phyloP scores from a whole-genome alignment of 2,113 vertebrate genomes.

The Paraplagusia blochii region DNA sequence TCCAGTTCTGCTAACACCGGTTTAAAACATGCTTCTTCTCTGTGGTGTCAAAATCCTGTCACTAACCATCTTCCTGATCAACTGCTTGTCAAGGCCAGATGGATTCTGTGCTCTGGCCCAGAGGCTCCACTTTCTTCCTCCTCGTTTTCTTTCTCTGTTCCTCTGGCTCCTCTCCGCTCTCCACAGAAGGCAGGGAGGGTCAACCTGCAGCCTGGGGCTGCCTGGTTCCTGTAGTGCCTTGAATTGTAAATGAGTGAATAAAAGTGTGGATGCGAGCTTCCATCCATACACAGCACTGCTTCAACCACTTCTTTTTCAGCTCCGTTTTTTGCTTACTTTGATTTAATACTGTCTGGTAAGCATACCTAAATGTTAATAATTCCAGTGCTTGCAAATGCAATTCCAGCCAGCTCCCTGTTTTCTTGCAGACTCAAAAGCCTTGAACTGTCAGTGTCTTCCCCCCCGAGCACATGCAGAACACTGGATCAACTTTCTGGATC shows the following conservation, averaged over 20 bases:
- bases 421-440: slow-evolving; percentile 74
- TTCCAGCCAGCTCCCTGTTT: slow-evolving; percentile 56
- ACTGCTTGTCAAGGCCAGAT: slow-evolving; percentile 31
- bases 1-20: background rate
- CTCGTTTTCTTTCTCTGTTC: slow-evolving; percentile 10
- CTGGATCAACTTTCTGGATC: slow-evolving; percentile 73
- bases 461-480: slow-evolving; percentile 57
- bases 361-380: slow-evolving; percentile 77
- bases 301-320: slow-evolving; percentile 40
- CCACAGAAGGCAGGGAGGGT: slow-evolving; percentile 30
- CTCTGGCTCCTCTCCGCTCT: slow-evolving; percentile 6
- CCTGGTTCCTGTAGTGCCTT: slow-evolving; percentile 50
- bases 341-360: slow-evolving; percentile 78
- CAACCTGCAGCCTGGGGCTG: slow-evolving; percentile 18
- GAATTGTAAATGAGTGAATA: slow-evolving; percentile 69
- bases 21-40: slow-evolving; percentile 18
- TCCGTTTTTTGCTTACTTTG: slow-evolving; percentile 70
- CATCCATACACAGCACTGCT: slow-evolving; percentile 54
- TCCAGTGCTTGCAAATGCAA: slow-evolving; percentile 71
- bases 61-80: slow-evolving; percentile 24
- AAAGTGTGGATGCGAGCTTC: slow-evolving; percentile 54
- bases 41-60: slow-evolving; percentile 18
- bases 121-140: slow-evolving; percentile 17
- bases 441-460: slow-evolving; percentile 74
- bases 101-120: slow-evolving; percentile 23